Base-by-base conservation (phyloP, 2,888 invertebrate species). In the Oscheius myriophilus region DNA sequence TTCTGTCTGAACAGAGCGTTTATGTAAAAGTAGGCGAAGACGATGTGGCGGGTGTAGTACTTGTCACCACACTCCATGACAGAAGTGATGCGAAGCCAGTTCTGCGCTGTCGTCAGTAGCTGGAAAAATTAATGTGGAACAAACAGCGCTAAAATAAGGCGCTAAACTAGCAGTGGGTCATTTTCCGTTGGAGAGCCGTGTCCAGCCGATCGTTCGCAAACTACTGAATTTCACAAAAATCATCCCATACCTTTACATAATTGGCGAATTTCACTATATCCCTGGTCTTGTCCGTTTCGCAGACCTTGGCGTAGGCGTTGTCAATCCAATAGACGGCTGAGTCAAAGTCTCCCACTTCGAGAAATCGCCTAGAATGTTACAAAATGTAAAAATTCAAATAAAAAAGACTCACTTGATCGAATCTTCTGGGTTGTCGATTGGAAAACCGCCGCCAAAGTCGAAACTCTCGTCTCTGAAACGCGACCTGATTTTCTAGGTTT, bases 1-100 rank as follows among this genome's bases (percentile, higher is more conserved):
- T 55, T 53, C 18, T 42, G 59, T 12, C 78, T 70, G 49, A 72
- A 80, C 1, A 82, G 58, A 0, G 80, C 72, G 18, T 53, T 71
- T 3, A 75, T 63, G 42, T 76, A 76, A 70, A 71, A 78, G 57
- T 79, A 76, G n/a, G 76, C 75, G 66, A 80, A 82, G 41, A 79
- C 54, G 0, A 78, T 45, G 67, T 82, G 80, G 21, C 63, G 26
- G 21, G 42, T 25, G 53, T 63, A 45, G 11, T 46, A 57, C 23
- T 45, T 45, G 33, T 67, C 53, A 6, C 41, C 23, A 23, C n/a
- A 21, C 23, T 63, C 62, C 7, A 68, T 18, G n/a, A 63, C 26
- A 1, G 63, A 26, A 12, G 43, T 49, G 2, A 68, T 55, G 4
- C 68, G 53, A 7, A 55, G 23, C 63, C 63, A 68, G 33, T 68